Evolutionary conservation across 1,140 invertebrate species (phyloP).

Genomic region (Agraylea sexmaculata): DNA sequence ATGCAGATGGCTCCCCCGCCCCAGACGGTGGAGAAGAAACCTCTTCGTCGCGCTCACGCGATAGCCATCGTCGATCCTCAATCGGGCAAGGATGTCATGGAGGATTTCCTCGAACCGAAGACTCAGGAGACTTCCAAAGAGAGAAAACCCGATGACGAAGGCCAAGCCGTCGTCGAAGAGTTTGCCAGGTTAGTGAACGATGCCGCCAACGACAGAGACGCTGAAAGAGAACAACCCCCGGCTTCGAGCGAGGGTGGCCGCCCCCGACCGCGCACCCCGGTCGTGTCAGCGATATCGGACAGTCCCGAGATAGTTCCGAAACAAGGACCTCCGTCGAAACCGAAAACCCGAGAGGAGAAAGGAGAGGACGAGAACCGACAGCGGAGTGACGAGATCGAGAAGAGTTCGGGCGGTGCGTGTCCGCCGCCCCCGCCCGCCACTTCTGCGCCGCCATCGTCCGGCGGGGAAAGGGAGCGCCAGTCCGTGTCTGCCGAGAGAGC

Average conservation of each 20-base stretch:
- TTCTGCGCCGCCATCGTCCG: background rate
- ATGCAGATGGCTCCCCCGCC: conserved; percentile 3
- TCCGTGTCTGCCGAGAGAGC: background rate
- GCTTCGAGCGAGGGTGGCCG: conserved; percentile 1
- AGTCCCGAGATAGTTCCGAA: conserved; percentile 21
- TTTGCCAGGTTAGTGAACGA: conserved; percentile 12
- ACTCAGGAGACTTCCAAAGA: conserved; percentile 2
- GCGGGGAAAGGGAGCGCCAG: background rate
- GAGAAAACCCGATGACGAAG: conserved; percentile 8
- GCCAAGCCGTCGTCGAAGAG: conserved; percentile 11
- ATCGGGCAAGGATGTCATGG: conserved; percentile 15
- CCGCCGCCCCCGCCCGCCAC: background rate
- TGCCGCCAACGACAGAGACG: conserved; percentile 8
- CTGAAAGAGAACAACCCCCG: background rate
- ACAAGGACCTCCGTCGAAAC: background rate
- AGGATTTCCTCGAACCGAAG: conserved; percentile 11
- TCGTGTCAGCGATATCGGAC: conserved; percentile 20
- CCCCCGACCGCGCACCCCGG: conserved; percentile 12
- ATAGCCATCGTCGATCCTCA: conserved; percentile 15
- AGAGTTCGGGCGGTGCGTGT: no score
- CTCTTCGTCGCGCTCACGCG: conserved; percentile 10
- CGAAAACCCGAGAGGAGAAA: background rate
- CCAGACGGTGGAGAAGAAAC: conserved; percentile 6
- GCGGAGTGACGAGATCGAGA: no score
- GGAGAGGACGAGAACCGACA: background rate